Conservation (phyloP, 2,113 vertebrate genomes). For the Dendropsophus ebraccatus region DNA sequence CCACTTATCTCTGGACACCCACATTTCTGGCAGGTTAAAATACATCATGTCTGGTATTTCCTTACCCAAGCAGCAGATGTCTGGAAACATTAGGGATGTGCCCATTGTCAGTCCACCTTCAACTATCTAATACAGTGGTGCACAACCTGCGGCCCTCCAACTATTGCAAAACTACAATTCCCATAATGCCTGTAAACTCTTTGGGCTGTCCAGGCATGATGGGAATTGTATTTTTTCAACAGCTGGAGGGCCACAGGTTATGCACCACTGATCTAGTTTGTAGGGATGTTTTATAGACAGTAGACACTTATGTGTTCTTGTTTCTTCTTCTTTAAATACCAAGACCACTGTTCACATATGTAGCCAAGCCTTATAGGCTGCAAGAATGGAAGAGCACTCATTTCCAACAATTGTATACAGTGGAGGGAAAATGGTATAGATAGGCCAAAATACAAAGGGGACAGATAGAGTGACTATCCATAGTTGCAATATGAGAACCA, state of each 20-base stretch:
- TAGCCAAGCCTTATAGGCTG: background rate
- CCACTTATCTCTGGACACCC: background rate
- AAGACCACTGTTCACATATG: background rate
- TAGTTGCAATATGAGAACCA: background rate
- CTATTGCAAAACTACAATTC: too few relatives aligned
- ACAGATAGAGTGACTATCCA: background rate
- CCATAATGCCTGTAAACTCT: too few relatives aligned
- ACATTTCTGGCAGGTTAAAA: background rate
- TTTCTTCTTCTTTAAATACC: background rate
- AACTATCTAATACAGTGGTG: background rate
- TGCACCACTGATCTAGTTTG: too few relatives aligned
- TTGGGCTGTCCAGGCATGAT: too few relatives aligned
- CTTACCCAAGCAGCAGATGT: background rate
- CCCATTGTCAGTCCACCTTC: background rate
- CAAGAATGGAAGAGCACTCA: background rate
- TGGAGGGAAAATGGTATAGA: background rate
- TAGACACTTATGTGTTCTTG: background rate
- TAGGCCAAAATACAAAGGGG: background rate
- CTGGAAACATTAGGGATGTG: background rate
- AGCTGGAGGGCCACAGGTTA: too few relatives aligned
- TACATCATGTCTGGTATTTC: background rate
- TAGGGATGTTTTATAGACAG: background rate
- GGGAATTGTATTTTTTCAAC: too few relatives aligned
- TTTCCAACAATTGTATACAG: background rate
- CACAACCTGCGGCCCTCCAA: too few relatives aligned